Conservation (phyloP, 2,888 invertebrate species). For the Imbricaverruca yamaguchii region DNA sequence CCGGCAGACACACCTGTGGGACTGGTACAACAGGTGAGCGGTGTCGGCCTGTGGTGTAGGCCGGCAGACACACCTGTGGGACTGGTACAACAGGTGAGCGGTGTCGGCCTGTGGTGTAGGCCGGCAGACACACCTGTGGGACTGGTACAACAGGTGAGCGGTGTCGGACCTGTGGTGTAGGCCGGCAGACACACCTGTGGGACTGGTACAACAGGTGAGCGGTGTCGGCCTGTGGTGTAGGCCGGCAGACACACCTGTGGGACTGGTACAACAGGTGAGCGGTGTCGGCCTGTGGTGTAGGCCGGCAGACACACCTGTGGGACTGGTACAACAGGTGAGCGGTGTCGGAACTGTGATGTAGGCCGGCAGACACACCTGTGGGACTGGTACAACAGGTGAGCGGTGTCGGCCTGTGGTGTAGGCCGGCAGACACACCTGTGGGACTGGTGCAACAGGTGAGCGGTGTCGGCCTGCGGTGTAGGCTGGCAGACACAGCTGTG, state of each 20-base stretch:
- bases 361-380: too few species aligned
- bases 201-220: not conserved
- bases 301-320: not conserved
- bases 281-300: not conserved
- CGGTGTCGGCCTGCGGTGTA: not conserved
- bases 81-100: not conserved
- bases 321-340: not conserved
- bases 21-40: not conserved
- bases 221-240: not conserved
- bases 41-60: not conserved
- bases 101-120: not conserved
- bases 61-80: not conserved
- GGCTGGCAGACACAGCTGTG: not conserved
- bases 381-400: too few species aligned
- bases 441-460: not conserved
- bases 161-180: too few species aligned
- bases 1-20: not conserved
- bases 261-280: not conserved
- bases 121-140: too few species aligned
- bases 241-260: not conserved
- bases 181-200: not conserved
- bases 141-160: constrained; percentile 12
- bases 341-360: not conserved
- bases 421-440: not conserved
- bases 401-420: too few species aligned